Conservation (phyloP, 2,888 invertebrate genomes). For the Blastobasis lacticolella region DNA sequence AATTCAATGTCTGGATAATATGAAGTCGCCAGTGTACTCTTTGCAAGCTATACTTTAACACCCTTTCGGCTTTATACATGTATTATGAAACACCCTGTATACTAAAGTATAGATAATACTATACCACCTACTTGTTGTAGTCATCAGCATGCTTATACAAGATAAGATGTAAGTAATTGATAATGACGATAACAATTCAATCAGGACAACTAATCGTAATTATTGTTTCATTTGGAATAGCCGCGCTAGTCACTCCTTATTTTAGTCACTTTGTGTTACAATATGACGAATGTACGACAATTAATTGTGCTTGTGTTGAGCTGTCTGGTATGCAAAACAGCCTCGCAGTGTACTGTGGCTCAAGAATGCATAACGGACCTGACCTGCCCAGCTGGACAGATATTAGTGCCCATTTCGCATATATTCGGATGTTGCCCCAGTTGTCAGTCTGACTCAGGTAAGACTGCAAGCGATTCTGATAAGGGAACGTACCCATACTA, state of each 20-base stretch:
- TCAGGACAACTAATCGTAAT: slow-evolving; percentile 24
- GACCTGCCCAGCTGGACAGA: slow-evolving; percentile 34
- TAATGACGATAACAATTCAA: slow-evolving; percentile 28
- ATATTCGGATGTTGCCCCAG: slow-evolving; percentile 62
- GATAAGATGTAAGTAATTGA: slow-evolving; percentile 32
- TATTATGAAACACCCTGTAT: no score
- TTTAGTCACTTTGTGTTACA: neutral
- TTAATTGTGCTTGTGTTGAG: slow-evolving; percentile 16
- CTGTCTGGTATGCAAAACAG: slow-evolving; percentile 14
- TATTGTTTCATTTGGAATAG: slow-evolving; percentile 18
- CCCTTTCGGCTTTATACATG: no score
- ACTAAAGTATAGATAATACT: no score
- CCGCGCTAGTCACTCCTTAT: neutral
- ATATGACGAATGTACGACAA: neutral
- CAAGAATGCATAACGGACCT: slow-evolving; percentile 51
- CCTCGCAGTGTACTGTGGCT: slow-evolving; percentile 40
- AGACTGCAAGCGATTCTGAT: neutral
- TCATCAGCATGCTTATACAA: neutral
- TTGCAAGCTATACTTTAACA: no score
- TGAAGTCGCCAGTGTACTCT: no score
- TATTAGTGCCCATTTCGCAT: slow-evolving; percentile 31
- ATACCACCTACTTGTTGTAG: neutral
- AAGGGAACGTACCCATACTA: no score
- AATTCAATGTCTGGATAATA: no score
- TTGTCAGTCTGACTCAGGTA: slow-evolving; percentile 33